Evolutionary conservation across 2,113 vertebrate species (phyloP), one percentile per base, ranked within the genome.

Genomic region (Pseudorasbora parva): DNA sequence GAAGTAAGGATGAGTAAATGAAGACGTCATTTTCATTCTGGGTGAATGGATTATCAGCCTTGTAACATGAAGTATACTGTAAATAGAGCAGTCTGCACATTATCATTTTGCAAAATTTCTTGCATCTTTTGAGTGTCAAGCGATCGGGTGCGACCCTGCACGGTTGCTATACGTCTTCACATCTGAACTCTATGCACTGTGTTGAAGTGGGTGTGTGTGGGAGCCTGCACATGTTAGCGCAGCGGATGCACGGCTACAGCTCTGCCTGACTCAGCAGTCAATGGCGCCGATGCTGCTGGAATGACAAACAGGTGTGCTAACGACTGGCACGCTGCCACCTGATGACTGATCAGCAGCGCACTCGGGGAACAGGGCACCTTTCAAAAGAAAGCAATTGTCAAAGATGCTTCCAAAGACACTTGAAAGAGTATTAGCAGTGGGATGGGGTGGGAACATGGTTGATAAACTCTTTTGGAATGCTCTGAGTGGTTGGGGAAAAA

Each of bases 231-330:
- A 74, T 82, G 47, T 49, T 33, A 41, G 74, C 33, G 37, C 19
- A 14, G 75, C 8, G 19, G 47, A 49, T 6, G 10, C 85, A 59
- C 10, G 5, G 62, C 45, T 84, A 27, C 41, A n/a, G 71, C 25
- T 33, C n/a, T 59, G 5, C 64, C 78, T 87, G 78, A 87, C 64
- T 87, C 82, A 73, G 86, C 82, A 82, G 60, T 84, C 72, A n/a
- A 82, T 82, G 69, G 10, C 19, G 72, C 59, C 1, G 37, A 69
- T 47, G 73, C 54, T 62, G 64, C 23, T 2, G 76, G 56, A 68
- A 71, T 72, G 82, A 64, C 64, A 60, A 77, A 54, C 78, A 51
- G 72, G 54, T 71, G 78, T 84, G 21, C 47, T 66, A 57, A 76
- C 14, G 30, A 27, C 45, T 84, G 82, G 82, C 78, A 25, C 19